Base-by-base conservation (phyloP, 2,113 vertebrate species). In the Aspidoscelis tigris region DNA sequence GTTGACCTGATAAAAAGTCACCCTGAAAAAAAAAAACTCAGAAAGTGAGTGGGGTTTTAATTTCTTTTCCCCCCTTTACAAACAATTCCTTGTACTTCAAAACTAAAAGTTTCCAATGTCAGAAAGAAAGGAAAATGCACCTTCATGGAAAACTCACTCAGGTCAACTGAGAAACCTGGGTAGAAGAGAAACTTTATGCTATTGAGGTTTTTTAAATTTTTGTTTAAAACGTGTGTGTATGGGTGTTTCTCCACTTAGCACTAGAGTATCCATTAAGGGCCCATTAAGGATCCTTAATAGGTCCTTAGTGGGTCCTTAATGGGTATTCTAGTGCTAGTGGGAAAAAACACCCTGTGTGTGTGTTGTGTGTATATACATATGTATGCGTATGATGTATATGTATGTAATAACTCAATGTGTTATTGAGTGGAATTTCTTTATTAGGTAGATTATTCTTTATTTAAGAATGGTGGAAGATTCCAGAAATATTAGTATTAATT, bases 51-150 rank as follows among this genome's bases (percentile, higher is more conserved):
- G 10, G 61, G 84, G 84, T 83, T 11, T 79, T 83, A 85, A 66
- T n/a, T 90, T 2, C 33, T 85, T 10, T 47, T 39, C 85, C 9
- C 47, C 2, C 0, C 66, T 10, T 76, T 6, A 77, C 84, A 86
- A 84, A 81, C 66, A 80, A 91, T 26, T 4, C 33, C 33, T 69
- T 14, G 3, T 90, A 84, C 68, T 70, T 84, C 90, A 47, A 89
- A 93, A 91, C 87, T 87, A 78, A 85, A 86, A 71, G 21, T 88
- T 91, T 93, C 89, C 88, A 86, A 78, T 88, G 90, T 87, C 93
- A 88, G 92, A 93, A 93, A 93, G 89, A 86, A 93, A 93, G 93
- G 89, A 86, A 93, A 93, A 92, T 92, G 89, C 87, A 83, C 90
- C 91, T 91, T 88, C 91, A 88, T 88, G 86, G 86, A 93, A 92